Base-by-base conservation (phyloP, 2,113 vertebrate genomes). In the Cyanistes caeruleus region DNA sequence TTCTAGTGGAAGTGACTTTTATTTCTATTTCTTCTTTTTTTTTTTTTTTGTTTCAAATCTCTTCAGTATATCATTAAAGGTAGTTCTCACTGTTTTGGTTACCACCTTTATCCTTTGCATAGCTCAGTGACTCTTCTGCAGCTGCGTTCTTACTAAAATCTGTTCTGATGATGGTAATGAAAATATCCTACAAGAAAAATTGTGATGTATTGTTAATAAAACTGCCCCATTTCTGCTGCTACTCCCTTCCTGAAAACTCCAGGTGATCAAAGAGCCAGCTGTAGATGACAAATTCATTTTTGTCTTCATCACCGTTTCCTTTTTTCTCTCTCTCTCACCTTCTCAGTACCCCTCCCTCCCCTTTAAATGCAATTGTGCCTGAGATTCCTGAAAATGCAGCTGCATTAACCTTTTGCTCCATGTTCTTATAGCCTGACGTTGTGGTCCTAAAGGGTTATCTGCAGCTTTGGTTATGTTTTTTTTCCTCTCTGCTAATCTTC, bases 401-500 rank as follows among this genome's bases (percentile, higher is more conserved):
- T 78, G 53, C 78, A 62, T 94, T 94, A 90, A 91, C 73, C 85
- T 93, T 90, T 93, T 89, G 60, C 74, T 95, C 22, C 39, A 33
- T 64, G 93, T 89, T 84, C 82, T 94, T 43, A 31, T 69, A 78
- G 67, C 70, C 76, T 91, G 76, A 79, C 16, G 22, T 77, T 96
- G 55, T 96, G 92, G 73, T 93, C 82, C 89, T 95, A 84, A 94
- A 97, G 96, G 95, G 97, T 97, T 96, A 97, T 96, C 93, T 96
- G 94, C 81, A 96, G 92, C 95, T 96, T 96, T 94, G 86, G 93
- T 92, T 95, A 90, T 96, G 96, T 97, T 97, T 97, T 97, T 39
- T 97, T 95, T 68, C 64, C 51, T 94, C 63, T 84, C 84, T 96
- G 90, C 90, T 97, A 97, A 97, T 97, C 97, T 96, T 97, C 96